Base-by-base conservation (phyloP, 2,888 invertebrate genomes). In the Hypsopygia costalis region DNA sequence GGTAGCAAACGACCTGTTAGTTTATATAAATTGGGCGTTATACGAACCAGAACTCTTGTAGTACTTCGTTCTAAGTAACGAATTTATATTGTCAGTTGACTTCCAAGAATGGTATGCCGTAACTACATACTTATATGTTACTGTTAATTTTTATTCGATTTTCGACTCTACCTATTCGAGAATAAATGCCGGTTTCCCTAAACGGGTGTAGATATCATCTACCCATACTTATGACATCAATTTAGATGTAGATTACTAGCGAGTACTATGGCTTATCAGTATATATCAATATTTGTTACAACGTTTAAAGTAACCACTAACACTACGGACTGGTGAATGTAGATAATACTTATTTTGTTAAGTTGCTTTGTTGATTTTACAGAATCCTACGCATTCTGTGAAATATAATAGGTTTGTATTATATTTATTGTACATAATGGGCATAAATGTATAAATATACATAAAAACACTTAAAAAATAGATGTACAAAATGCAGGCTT, bases 221-320 rank as follows among this genome's bases (percentile, higher is more conserved):
- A 25, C 4, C 16, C 16, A 11, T 12, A 20, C 34, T 33, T 38
- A 34, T 38, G 37, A 32, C 21, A 38, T 34, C 34, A 34, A 29
- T 28, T 30, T 43, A 39, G 30, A 34, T 30, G 33, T 37, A 32
- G 35, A 28, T 41, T 9, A 41, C 32, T 11, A 33, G 8, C 10
- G 16, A 30, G 28, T 22, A 6, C 34, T 29, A 9, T 10, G 29
- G 29, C 9, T 29, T 29, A 9, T 9, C 11, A 29, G 9, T 9
- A 29, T 29, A 29, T 40, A 28, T 29, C 5, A 5, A 29, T 9
- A 10, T 9, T 10, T 29, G 9, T 29, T 29, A 29, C 29, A 29
- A 9, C 11, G 3, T 9, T 29, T 29, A 27, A 27, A 6, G 29
- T 9, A 16, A 16, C 16, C 16, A 16, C 16, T 16, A 3, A 16